phyloP scores from a whole-genome alignment of 2,797 vertebrate species.

The Pteropus rufus region DNA sequence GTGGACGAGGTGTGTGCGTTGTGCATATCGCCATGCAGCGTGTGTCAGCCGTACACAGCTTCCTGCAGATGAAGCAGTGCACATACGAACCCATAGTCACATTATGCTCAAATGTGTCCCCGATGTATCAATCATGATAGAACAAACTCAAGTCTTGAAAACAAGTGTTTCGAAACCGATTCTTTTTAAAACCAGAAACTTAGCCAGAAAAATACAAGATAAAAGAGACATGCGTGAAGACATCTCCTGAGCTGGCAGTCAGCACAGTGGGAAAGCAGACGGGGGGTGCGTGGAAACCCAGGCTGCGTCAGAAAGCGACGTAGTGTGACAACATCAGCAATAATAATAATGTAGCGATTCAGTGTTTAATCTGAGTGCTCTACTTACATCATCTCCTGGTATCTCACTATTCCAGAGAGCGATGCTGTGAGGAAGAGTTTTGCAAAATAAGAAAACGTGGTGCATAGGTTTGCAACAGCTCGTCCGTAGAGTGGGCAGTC shows the following conservation, averaged over 20 bases:
- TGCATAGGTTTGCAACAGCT: not conserved
- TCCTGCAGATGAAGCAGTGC: not conserved
- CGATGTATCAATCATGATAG: not conserved
- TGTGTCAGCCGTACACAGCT: not conserved
- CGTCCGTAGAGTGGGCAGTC: no score
- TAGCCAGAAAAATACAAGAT: not conserved
- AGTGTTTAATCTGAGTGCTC: not conserved
- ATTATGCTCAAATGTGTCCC: not conserved
- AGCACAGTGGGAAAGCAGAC: not conserved
- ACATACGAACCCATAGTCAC: not conserved
- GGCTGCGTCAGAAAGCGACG: not conserved
- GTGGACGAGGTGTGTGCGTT: not conserved
- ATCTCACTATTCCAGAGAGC: not conserved
- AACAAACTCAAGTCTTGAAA: not conserved
- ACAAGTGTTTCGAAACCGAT: not conserved
- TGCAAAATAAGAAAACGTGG: not conserved
- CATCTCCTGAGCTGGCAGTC: not conserved
- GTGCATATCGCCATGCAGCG: not conserved
- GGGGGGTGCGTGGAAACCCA: not conserved
- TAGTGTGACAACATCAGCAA: not conserved
- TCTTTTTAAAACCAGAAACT: not conserved
- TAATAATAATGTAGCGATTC: not conserved
- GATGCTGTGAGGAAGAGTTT: not conserved
- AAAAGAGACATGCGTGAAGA: not conserved
- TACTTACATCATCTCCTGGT: not conserved